These are phyloP conservation scores for Oryzias dopingdopingensis DNA, from an alignment of 2,797 vertebrate species.

Conservation along the genomic window DNA sequence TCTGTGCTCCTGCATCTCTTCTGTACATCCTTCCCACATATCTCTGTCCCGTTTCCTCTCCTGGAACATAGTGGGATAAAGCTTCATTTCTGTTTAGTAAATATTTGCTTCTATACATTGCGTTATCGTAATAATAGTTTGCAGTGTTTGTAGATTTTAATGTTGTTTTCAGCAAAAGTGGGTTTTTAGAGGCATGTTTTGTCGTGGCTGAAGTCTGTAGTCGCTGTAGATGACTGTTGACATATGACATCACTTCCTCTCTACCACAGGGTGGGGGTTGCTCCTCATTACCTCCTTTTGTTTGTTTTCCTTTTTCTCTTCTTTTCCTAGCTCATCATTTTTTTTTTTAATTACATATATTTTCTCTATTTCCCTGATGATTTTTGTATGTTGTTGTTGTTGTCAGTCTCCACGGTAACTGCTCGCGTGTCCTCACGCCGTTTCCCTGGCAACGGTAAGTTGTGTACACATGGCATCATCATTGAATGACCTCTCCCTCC, in stretches of 20 bases:
- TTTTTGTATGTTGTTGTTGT: conserved; percentile 86
- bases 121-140: conserved; percentile 9
- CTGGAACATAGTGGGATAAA: conserved; percentile 37
- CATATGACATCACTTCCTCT: conserved; percentile 68
- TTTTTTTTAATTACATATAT: conserved; percentile 75
- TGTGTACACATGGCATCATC: conserved; percentile 85
- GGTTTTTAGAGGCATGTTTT: conserved; percentile 49
- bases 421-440: conserved; percentile 86
- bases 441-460: conserved; percentile 86
- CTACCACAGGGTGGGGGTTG: conserved; percentile 67
- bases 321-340: conserved; percentile 27
- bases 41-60: conserved; percentile 52
- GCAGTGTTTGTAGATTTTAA: conserved; percentile 29
- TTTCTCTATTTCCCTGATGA: conserved; percentile 86
- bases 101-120: conserved; percentile 32
- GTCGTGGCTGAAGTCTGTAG: conserved; percentile 54
- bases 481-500: conserved; percentile 79
- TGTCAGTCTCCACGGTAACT: conserved; percentile 88
- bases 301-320: conserved; percentile 51
- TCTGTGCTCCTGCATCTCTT: conserved; percentile 49
- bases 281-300: conserved; percentile 73
- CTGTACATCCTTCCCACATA: conserved; percentile 45
- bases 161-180: conserved; percentile 46
- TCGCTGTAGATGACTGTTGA: conserved; percentile 62
- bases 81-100: conserved; percentile 39